These are phyloP conservation scores for Pyrochroa serraticornis DNA, from an alignment of 2,888 invertebrate species.

Conservation along the genomic window DNA sequence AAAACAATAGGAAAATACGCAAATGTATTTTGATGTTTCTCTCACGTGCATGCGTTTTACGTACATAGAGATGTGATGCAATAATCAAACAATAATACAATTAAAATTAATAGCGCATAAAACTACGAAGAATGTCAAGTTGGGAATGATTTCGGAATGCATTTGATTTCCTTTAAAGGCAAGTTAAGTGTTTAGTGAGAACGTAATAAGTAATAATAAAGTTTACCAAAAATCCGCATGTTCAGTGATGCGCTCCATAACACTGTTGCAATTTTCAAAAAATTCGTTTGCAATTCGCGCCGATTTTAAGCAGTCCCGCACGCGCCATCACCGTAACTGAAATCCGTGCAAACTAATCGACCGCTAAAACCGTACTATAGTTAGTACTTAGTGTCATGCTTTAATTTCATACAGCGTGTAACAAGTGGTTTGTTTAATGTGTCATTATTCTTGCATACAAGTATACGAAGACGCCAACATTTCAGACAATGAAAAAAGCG, in stretches of 20 bases:
- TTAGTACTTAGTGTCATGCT: constrained; percentile 14
- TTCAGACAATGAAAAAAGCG: too few relatives aligned
- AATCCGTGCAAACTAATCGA: background rate
- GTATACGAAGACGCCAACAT: too few relatives aligned
- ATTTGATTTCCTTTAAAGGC: background rate
- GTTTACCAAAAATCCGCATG: too few relatives aligned
- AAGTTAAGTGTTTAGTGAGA: background rate
- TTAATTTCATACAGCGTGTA: constrained; percentile 5
- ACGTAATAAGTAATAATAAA: background rate
- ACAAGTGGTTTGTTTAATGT: constrained; percentile 7
- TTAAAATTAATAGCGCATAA: constrained; percentile 17
- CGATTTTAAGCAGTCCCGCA: constrained; percentile 7
- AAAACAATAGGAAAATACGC: background rate
- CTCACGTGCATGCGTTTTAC: background rate
- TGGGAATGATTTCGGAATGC: background rate
- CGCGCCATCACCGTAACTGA: constrained; percentile 16
- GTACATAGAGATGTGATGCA: constrained; percentile 15
- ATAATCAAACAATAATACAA: constrained; percentile 19
- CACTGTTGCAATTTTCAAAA: background rate
- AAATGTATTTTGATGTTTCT: too few relatives aligned
- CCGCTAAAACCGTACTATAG: constrained; percentile 13
- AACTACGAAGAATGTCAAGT: constrained; percentile 14
- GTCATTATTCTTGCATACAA: background rate
- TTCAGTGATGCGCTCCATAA: constrained; percentile 4
- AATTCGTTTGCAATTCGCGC: too few relatives aligned